Conservation (phyloP, 2,113 vertebrate genomes). For the Poecile atricapillus region DNA sequence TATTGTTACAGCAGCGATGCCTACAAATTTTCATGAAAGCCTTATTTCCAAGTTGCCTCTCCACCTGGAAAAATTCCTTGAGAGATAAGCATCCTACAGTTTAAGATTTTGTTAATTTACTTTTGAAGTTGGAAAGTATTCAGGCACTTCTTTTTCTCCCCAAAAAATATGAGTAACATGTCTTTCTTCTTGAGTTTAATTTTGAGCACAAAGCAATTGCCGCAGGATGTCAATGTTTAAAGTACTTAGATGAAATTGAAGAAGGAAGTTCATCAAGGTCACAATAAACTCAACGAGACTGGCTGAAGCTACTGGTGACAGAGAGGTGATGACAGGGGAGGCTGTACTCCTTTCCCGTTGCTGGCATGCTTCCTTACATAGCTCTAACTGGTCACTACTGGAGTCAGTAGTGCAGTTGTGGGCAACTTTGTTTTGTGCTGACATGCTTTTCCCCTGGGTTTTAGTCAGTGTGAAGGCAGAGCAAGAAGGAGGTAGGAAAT, state of each 20-base stretch:
- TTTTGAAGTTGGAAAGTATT: background rate
- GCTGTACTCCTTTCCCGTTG: background rate
- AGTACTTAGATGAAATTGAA: background rate
- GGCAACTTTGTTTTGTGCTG: background rate
- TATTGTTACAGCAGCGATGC: background rate
- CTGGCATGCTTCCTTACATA: background rate
- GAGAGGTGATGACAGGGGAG: background rate
- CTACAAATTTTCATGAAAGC: background rate
- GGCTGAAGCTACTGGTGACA: background rate
- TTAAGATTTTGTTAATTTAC: background rate
- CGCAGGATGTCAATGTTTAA: background rate
- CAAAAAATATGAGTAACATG: background rate
- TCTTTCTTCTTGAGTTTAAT: background rate
- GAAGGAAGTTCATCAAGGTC: background rate
- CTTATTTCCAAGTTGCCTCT: background rate
- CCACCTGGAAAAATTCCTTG: background rate
- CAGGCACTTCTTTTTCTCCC: background rate
- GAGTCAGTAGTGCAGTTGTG: fast-evolving
- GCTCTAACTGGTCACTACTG: background rate
- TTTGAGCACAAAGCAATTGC: background rate
- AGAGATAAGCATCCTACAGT: background rate
- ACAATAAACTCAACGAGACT: background rate
- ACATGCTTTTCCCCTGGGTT: background rate
- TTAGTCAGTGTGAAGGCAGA: background rate
- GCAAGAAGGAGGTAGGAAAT: background rate